Evolutionary conservation across 2,888 invertebrate species (phyloP), one percentile per base, ranked within the genome.

Genomic region (Eulithis prunata): DNA sequence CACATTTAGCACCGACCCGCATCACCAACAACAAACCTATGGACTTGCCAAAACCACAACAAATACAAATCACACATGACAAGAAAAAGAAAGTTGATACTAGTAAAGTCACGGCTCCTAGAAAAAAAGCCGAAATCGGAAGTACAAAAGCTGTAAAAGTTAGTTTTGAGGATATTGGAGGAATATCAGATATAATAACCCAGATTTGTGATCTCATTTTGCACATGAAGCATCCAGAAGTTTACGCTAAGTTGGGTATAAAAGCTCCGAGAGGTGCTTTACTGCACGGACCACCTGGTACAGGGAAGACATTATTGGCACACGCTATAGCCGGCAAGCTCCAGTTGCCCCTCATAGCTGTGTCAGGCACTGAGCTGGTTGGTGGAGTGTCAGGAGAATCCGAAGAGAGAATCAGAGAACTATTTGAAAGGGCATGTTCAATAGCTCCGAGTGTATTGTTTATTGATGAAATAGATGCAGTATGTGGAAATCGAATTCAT

Each of bases 401-500:
- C 0, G 99, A 99, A 87, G 97, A 98, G 81, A 94, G 98, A 74
- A 97, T 99, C 69, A 94, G 99, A 70, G 97, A 98, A 75, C 88
- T 99, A 12, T 99, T 99, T 90, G 97, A 98, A 47, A 95, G 96
- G 81, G 98, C 99, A 1, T 85, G 94, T 7, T 90, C 94, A 58
- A 87, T 94, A 64, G 95, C 97, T 10, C 98, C 98, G 0, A 97
- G 97, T 84, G 95, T 99, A 12, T 88, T 99, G 47, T 98, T 99
- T 81, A 96, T 99, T 70, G 99, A 99, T 90, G 99, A 99, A 92
- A 97, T 99, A 68, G 99, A 99, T 93, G 96, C 98, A n/a, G 96
- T 99, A 54, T 97, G 98, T 43, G 97, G 97, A 5, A 97, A 98
- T 83, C 94, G 98, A 80, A 96, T 98, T 64, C 96, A 96, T 77